These are phyloP conservation scores for Callocephalon fimbriatum DNA, from an alignment of 2,113 vertebrate species.

Conservation along the genomic window DNA sequence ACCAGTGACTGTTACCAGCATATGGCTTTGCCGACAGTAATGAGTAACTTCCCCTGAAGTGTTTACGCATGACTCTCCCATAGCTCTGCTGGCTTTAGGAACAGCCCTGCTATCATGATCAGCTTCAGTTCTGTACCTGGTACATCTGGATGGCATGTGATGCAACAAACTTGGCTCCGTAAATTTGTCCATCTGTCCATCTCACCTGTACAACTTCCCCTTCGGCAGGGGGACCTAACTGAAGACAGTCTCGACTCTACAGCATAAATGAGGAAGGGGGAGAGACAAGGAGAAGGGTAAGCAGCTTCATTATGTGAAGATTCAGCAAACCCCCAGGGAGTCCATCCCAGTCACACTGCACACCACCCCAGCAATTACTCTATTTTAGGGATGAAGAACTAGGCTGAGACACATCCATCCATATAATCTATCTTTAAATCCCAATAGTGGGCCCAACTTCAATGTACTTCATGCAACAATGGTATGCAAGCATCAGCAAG, in stretches of 20 bases:
- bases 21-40: background rate
- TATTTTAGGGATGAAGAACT: background rate
- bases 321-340: background rate
- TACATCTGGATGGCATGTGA: slow-evolving; percentile 97
- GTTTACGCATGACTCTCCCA: background rate
- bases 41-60: background rate
- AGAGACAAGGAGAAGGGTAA: background rate
- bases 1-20: background rate
- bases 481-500: background rate
- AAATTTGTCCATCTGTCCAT: slow-evolving; percentile 96
- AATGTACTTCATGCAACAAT: background rate
- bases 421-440: background rate
- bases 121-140: slow-evolving; percentile 79
- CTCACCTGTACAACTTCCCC: slow-evolving; percentile 92
- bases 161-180: slow-evolving; percentile 94
- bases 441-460: background rate
- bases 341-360: background rate
- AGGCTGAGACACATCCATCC: background rate
- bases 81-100: background rate
- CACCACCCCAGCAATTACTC: background rate
- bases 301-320: background rate
- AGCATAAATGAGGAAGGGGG: background rate
- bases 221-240: slow-evolving; percentile 87
- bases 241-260: slow-evolving; percentile 91
- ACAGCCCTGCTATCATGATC: background rate